These are phyloP conservation scores for Pantherophis alleghaniensis DNA, from an alignment of 2,797 vertebrate genomes.

Conservation along the genomic window DNA sequence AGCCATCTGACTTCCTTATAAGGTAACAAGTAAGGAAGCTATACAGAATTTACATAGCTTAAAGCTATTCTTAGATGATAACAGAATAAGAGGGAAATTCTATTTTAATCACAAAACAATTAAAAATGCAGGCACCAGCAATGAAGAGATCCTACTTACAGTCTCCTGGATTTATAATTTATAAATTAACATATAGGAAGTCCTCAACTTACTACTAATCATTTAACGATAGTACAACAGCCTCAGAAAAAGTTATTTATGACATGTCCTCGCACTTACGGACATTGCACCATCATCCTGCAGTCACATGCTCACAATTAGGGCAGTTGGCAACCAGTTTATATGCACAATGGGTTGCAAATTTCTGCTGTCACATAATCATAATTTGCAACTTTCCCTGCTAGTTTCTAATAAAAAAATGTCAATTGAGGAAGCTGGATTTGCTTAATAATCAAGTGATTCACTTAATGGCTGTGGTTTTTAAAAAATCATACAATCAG, in stretches of 20 bases:
- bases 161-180: neutral
- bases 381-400: neutral
- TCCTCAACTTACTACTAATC: neutral
- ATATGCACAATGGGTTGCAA: neutral
- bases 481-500: neutral
- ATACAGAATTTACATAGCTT: neutral
- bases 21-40: neutral
- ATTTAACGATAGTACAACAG: neutral
- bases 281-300: neutral
- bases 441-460: neutral
- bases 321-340: neutral
- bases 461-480: neutral
- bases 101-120: neutral
- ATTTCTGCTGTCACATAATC: neutral
- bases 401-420: neutral
- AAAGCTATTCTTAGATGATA: neutral
- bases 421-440: neutral
- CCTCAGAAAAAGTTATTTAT: neutral
- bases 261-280: neutral
- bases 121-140: neutral
- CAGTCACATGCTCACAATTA: neutral
- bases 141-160: neutral
- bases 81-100: neutral
- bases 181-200: neutral
- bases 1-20: neutral